phyloP scores from a whole-genome alignment of 2,888 invertebrate species.

The Flabesymbios commensalis region DNA sequence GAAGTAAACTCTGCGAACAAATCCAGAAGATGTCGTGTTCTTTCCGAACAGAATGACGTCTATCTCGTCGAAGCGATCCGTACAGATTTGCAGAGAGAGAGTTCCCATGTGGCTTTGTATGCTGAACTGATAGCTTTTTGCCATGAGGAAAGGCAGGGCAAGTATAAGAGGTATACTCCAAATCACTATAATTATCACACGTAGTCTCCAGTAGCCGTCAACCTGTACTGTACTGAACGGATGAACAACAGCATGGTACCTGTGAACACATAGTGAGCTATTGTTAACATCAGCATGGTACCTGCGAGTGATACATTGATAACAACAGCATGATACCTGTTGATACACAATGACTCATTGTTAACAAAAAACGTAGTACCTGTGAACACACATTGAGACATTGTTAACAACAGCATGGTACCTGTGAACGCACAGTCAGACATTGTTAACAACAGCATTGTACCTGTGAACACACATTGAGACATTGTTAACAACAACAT shows the following conservation, averaged over 20 bases:
- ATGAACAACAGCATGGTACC: slow-evolving; percentile 63
- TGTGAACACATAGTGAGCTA: too few relatives aligned
- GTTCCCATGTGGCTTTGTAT: slow-evolving; percentile 57
- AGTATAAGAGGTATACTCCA: slow-evolving; percentile 60
- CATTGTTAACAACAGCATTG: too few relatives aligned
- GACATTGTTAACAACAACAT: too few relatives aligned
- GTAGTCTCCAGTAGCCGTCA: slow-evolving; percentile 56
- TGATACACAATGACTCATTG: too few relatives aligned
- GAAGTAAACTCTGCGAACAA: slow-evolving; percentile 56
- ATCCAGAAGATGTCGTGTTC: slow-evolving; percentile 20
- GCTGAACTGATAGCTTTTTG: slow-evolving; percentile 42
- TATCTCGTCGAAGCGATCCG: slow-evolving; percentile 57
- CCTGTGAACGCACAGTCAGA: too few relatives aligned
- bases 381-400: too few relatives aligned
- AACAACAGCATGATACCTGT: too few relatives aligned
- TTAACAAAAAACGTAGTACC: too few relatives aligned
- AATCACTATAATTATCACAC: slow-evolving; percentile 57
- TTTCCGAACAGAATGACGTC: slow-evolving; percentile 44
- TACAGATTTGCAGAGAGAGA: slow-evolving; percentile 60
- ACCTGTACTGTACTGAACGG: slow-evolving; percentile 61
- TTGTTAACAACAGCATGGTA: too few relatives aligned
- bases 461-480: too few relatives aligned
- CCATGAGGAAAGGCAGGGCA: slow-evolving; percentile 46
- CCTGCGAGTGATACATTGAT: too few relatives aligned
- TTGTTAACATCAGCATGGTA: too few relatives aligned